These are phyloP conservation scores for Chydorus sphaericus DNA, from an alignment of 2,888 invertebrate genomes.

Conservation along the genomic window DNA sequence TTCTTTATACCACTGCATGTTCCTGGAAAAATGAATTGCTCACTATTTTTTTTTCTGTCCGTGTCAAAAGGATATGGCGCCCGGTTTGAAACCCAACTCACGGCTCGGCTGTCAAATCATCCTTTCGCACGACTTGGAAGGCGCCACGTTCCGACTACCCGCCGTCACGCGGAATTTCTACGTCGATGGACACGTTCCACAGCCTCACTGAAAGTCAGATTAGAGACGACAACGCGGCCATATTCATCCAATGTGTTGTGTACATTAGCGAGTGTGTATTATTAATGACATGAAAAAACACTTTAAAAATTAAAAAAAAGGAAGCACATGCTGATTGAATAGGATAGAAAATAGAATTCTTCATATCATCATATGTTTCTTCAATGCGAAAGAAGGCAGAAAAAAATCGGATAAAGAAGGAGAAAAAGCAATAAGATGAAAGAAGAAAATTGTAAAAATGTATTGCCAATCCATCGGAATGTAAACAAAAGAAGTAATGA, in stretches of 20 bases:
- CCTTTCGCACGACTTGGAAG: constrained; percentile 72
- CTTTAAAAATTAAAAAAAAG: too few relatives aligned
- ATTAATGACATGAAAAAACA: too few relatives aligned
- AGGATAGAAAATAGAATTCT: too few relatives aligned
- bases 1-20: neutral
- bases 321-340: too few relatives aligned
- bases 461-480: neutral
- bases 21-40: too few relatives aligned
- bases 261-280: constrained; percentile 6
- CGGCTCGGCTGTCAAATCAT: constrained; percentile 82
- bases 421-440: neutral
- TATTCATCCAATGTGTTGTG: too few relatives aligned
- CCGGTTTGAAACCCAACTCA: constrained; percentile 87
- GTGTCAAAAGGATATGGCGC: constrained; percentile 98
- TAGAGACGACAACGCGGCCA: neutral
- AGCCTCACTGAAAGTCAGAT: constrained; percentile 58
- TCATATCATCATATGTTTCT: too few relatives aligned
- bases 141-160: constrained; percentile 65
- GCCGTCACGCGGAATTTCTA: constrained; percentile 88
- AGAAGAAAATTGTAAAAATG: neutral
- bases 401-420: neutral
- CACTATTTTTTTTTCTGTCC: constrained; percentile 21
- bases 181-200: constrained; percentile 92
- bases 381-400: too few relatives aligned
- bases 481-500: neutral